Base-by-base conservation (phyloP, 2,888 invertebrate genomes). In the Stenichneumon culpator region DNA sequence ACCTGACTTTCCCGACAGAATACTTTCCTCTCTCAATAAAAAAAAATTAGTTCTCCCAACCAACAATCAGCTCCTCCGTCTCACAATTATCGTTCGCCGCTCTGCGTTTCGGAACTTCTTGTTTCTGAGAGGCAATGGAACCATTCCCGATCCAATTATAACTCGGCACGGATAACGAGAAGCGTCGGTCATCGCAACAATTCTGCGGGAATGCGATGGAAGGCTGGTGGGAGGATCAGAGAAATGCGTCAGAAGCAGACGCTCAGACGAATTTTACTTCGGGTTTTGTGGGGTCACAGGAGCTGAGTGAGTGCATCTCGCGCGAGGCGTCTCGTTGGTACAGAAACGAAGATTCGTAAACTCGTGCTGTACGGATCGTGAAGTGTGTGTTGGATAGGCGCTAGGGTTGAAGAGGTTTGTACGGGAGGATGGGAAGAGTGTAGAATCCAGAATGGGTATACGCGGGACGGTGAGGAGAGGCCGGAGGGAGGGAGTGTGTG, bases 281-380 rank as follows among this genome's bases (percentile, higher is more conserved):
- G 57, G 75, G 54, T 75, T 75, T 75, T 82, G 75, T 72, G 67
- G 79, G 79, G 16, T 22, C 22, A 52, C 22, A 63, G 77, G 47
- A 36, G 22, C n/a, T 69, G 70, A 70, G 79, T 44, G 77, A 70
- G 79, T 57, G 75, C 75, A 72, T 65, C 70, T 54, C 74, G 60
- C 54, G n/a, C 63, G 44, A 72, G 72, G 65, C 47, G 70, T 82
- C 84, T 79, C 79, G 84, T 79, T 79, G 70, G 70, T 75, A 72
- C 67, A 65, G 82, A 79, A 85, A 82, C 75, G 70, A 82, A 85
- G 82, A 86, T 83, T 81, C 73, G 80, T 68, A 80, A 81, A 80
- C 83, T 72, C 72, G 60, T 52, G 68, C 69, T 25, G 14, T 60
- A 54, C 39, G 73, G 73, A 67, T 83, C 63, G 68, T 69, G 19